phyloP scores from a whole-genome alignment of 2,797 vertebrate genomes.

The Sebastes matsubarae region DNA sequence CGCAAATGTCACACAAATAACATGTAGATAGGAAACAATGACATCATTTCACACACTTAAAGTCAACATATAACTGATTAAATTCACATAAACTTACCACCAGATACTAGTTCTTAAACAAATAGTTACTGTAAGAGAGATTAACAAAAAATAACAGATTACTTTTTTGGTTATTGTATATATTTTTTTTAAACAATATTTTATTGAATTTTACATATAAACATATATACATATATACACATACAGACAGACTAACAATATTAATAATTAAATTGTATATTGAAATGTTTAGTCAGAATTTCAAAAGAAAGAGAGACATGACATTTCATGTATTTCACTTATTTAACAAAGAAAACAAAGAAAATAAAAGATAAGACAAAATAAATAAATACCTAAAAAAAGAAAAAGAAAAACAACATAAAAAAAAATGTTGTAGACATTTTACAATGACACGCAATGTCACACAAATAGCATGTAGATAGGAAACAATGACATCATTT shows the following conservation, averaged over 20 bases:
- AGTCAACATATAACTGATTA: neutral
- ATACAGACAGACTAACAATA: neutral
- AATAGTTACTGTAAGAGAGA: neutral
- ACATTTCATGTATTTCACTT: too few relatives aligned
- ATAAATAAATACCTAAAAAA: too few relatives aligned
- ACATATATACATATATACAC: too few relatives aligned
- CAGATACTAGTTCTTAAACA: neutral
- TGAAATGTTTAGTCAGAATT: too few relatives aligned
- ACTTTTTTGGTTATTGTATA: neutral
- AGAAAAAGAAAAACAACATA: too few relatives aligned
- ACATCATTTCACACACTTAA: neutral
- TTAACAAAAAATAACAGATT: neutral
- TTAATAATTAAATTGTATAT: too few relatives aligned
- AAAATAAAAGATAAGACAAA: too few relatives aligned
- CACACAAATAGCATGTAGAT: neutral
- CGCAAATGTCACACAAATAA: neutral
- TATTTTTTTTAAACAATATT: too few relatives aligned
- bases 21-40: neutral
- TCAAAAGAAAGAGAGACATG: too few relatives aligned
- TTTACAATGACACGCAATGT: neutral
- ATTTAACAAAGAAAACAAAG: too few relatives aligned
- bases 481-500: neutral
- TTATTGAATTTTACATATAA: too few relatives aligned
- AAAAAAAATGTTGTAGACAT: too few relatives aligned
- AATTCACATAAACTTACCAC: neutral